These are phyloP conservation scores for Dilophus febrilis DNA, from an alignment of 2,888 invertebrate genomes.

Conservation along the genomic window DNA sequence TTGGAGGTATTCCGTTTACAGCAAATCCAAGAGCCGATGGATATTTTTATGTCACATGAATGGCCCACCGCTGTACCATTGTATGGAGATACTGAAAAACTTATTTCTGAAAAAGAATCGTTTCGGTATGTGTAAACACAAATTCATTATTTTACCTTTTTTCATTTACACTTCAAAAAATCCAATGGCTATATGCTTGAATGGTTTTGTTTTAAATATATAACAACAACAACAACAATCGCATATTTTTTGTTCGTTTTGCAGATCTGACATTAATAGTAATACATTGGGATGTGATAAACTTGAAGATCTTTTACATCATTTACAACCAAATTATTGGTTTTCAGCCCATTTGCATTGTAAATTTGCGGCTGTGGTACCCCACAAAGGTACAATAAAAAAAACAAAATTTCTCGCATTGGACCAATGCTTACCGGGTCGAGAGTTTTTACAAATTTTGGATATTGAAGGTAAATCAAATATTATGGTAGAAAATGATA, in stretches of 20 bases:
- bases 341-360: slow-evolving; percentile 96
- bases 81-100: slow-evolving; percentile 62
- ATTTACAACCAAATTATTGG: slow-evolving; percentile 79
- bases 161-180: too few relatives aligned
- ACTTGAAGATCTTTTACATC: slow-evolving; percentile 60
- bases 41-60: slow-evolving; percentile 91
- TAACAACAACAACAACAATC: too few relatives aligned
- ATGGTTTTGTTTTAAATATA: too few relatives aligned
- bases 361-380: slow-evolving; percentile 78
- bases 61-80: slow-evolving; percentile 86
- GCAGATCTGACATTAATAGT: slow-evolving; percentile 64
- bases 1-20: slow-evolving; percentile 77
- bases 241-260: too few relatives aligned
- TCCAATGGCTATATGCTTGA: too few relatives aligned
- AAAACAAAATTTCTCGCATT: slow-evolving; percentile 77
- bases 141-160: too few relatives aligned
- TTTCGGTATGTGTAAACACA: too few relatives aligned
- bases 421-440: slow-evolving; percentile 87
- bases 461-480: slow-evolving; percentile 45
- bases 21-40: slow-evolving; percentile 52
- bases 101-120: too few relatives aligned
- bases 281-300: slow-evolving; percentile 78
- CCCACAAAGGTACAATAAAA: slow-evolving; percentile 42
- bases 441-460: slow-evolving; percentile 76
- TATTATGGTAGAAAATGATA: too few relatives aligned